A percentile compares a stretch with the other conserved stretches of the same genome.
Evolutionary conservation across 2,113 vertebrate species (phyloP).

Genomic region (Corythaeola cristata): DNA sequence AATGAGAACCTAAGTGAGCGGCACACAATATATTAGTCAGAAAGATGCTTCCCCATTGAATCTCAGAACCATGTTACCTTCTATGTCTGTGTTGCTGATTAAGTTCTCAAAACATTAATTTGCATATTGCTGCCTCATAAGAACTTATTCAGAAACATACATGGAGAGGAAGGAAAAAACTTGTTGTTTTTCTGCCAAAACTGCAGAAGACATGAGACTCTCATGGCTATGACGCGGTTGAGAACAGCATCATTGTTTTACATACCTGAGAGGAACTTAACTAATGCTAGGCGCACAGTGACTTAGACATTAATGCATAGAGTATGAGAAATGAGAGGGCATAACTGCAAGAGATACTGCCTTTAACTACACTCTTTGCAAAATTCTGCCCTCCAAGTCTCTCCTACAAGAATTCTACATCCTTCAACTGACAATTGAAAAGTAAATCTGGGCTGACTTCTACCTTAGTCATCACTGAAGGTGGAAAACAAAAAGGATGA

Average conservation of each 20-base stretch:
- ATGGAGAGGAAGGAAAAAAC: not conserved
- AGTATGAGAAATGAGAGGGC: not conserved
- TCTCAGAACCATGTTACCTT: not conserved
- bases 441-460: not conserved
- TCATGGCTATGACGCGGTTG: not conserved
- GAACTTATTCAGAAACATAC: not conserved
- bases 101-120: not conserved
- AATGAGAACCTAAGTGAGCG: not conserved
- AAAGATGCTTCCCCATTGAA: not conserved
- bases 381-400: not conserved
- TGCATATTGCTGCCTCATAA: not conserved
- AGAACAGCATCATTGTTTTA: not conserved
- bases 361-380: not conserved
- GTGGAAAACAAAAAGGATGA: not conserved
- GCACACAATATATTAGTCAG: not conserved
- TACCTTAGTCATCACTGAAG: not conserved
- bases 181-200: not conserved
- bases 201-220: not conserved
- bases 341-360: not conserved
- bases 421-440: not conserved
- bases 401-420: not conserved
- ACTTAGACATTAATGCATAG: not conserved
- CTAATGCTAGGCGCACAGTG: not conserved
- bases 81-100: not conserved
- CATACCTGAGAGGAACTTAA: not conserved